Conservation (phyloP, 2,888 invertebrate genomes). For the Therioaphis trifolii region DNA sequence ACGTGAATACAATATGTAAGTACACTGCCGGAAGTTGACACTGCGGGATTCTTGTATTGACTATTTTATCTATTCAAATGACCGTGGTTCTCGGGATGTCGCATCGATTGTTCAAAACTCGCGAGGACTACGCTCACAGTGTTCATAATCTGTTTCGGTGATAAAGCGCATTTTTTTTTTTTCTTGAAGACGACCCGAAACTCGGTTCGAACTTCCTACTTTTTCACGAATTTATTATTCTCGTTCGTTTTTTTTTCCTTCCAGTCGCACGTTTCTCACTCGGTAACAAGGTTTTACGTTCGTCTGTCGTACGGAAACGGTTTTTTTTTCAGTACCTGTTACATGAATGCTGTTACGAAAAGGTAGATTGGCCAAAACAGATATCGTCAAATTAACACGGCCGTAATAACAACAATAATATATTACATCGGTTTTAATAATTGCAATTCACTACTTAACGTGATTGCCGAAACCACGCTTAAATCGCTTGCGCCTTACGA, state of each 20-base stretch:
- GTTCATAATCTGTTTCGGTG: background rate
- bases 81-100: background rate
- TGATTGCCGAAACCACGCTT: too few species aligned
- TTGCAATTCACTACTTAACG: too few species aligned
- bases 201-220: background rate
- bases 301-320: too few species aligned
- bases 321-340: too few species aligned
- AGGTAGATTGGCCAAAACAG: too few species aligned
- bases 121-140: background rate
- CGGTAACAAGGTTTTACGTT: background rate
- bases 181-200: background rate
- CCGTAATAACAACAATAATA: too few species aligned
- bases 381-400: too few species aligned
- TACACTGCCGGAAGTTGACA: conserved; percentile 15
- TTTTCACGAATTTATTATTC: background rate
- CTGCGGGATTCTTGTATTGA: conserved; percentile 10
- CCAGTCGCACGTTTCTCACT: background rate
- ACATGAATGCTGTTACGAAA: too few species aligned
- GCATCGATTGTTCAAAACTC: background rate
- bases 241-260: background rate
- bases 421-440: too few species aligned
- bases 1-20: background rate
- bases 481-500: too few species aligned
- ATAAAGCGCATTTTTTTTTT: background rate
- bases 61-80: conserved; percentile 3